Conservation (phyloP, 2,888 invertebrate genomes). For the Noctua comes region DNA sequence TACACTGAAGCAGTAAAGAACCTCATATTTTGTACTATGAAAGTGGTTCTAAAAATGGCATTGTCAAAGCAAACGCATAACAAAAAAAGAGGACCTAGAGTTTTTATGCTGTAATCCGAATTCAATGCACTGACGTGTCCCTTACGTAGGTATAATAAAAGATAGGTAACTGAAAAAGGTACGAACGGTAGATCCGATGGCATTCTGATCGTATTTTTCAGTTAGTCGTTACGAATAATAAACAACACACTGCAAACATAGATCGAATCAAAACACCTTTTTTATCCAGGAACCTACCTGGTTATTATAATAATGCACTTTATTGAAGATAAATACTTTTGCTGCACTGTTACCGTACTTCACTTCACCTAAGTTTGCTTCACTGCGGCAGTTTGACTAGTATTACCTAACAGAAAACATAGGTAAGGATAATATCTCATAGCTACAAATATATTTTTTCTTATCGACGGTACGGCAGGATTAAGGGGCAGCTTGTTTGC, state of each 20-base stretch:
- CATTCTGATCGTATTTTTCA: background rate
- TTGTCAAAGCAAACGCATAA: background rate
- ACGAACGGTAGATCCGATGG: background rate
- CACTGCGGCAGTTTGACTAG: background rate
- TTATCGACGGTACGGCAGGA: background rate
- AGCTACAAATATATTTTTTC: background rate
- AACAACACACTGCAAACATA: background rate
- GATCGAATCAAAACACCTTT: background rate
- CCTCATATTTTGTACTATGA: background rate
- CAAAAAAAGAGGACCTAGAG: background rate
- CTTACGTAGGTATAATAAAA: background rate
- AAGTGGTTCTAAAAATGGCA: conserved; percentile 4
- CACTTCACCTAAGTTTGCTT: background rate
- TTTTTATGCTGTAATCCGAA: background rate
- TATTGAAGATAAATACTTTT: background rate
- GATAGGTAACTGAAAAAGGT: background rate
- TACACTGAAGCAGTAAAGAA: background rate
- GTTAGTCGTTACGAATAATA: background rate
- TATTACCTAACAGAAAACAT: background rate
- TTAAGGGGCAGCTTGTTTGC: background rate
- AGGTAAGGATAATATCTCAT: background rate
- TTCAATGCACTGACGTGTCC: background rate
- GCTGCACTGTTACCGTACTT: background rate
- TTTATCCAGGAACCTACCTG: background rate
- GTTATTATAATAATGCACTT: background rate